Evolutionary conservation across 1,140 invertebrate species (phyloP).

Genomic region (Ostrea edulis): DNA sequence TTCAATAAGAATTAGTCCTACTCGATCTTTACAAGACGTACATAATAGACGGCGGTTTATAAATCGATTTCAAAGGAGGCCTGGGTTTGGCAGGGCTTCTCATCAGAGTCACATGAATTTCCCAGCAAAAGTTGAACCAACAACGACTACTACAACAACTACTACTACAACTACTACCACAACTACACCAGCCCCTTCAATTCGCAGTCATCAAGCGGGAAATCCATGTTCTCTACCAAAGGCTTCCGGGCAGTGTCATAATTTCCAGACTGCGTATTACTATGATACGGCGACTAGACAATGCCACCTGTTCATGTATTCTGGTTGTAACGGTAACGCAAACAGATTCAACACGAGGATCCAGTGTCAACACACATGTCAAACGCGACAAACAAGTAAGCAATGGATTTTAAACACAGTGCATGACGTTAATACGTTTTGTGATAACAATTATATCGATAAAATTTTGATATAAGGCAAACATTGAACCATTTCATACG

Average conservation of each 20-base stretch:
- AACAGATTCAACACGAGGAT: not conserved
- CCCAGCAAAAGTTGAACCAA: not conserved
- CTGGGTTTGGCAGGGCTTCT: not conserved
- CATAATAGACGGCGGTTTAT: not conserved
- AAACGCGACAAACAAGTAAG: not conserved
- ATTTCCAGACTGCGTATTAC: not conserved
- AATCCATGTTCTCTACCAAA: not conserved
- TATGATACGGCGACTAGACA: not conserved
- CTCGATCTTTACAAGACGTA: not conserved
- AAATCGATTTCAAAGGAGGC: not conserved
- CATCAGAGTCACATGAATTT: not conserved
- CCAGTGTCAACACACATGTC: not conserved
- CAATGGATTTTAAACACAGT: no score
- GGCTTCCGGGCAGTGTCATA: not conserved
- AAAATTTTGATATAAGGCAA: no score
- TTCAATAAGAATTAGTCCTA: not conserved
- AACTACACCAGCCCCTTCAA: not conserved
- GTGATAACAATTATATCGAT: no score
- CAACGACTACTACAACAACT: not conserved
- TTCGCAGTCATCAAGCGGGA: not conserved
- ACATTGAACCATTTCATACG: no score
- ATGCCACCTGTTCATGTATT: not conserved
- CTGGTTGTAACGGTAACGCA: not conserved
- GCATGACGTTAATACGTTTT: no score
- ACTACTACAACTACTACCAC: not conserved